Evolutionary conservation across 2,113 vertebrate genomes (phyloP), one percentile per base, ranked within the genome.

Genomic region (Centropus bengalensis): DNA sequence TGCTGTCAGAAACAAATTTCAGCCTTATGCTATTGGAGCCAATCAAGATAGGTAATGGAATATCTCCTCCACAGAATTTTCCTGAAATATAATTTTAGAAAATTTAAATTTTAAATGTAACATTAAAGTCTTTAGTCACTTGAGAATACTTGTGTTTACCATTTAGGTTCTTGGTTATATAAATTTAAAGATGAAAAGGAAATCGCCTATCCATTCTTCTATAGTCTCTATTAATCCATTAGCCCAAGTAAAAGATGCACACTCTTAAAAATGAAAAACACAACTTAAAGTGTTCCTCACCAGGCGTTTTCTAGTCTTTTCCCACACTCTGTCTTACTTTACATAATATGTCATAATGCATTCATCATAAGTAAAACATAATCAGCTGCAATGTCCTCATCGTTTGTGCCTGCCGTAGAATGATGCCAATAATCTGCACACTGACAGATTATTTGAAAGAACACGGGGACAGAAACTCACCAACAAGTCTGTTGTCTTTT

Each of bases 1-100:
- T 98, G 77, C 91, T 79, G 64, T 99, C 98, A 92, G 98, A 98
- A 91, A 97, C 80, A 88, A 99, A 99, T 86, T 97, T 94, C 32
- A 99, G 96, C 20, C 56, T 96, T 81, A 98, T 54, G 63, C 86
- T 96, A 19, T 83, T 96, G 91, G 97, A 97, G 32, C 96, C 95
- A 45, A 99, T 78, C 32, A 98, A 96, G 86, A 99, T 22, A 4
- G 97, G 97, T 18, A 95, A 79, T 24, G 97, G 97, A 20, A 81
- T 62, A 19, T 84, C 82, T 77, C 60, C 74, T 59, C 98, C 98
- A 91, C 98, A 99, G 92, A 98, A 98, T 69, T 97, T 97, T 4
- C 97, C 98, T 99, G 97, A 21, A 97, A 96, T 32, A 70, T 5
- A 20, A 2, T 36, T 54, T 74, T 42, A 58, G 62, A 62, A 38